Evolutionary conservation across 2,113 vertebrate species (phyloP).

Genomic region (Pontoporia blainvillei): DNA sequence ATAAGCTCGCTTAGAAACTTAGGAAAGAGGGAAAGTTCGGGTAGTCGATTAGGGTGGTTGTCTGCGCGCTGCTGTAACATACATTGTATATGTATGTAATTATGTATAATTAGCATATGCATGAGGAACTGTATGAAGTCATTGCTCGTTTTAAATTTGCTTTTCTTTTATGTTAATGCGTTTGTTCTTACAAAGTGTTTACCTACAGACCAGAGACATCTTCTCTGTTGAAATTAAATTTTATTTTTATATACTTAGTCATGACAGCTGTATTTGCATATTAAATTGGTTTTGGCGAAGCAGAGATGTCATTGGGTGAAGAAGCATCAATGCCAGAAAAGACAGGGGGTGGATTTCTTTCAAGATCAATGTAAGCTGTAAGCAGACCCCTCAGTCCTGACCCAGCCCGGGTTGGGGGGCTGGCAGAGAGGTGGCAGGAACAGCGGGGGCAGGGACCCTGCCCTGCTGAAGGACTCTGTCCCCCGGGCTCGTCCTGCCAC

Average conservation of each 20-base stretch:
- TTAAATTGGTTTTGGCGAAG: not conserved
- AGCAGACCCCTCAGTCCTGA: not conserved
- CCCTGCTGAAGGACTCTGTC: not conserved
- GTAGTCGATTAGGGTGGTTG: rapidly evolving
- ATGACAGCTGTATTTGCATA: not conserved
- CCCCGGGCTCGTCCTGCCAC: not conserved
- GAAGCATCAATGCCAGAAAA: not conserved
- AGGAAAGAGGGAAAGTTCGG: not conserved
- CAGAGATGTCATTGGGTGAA: not conserved
- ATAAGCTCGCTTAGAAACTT: not conserved
- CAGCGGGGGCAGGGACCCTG: no score
- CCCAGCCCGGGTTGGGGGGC: not conserved
- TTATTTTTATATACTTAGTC: not conserved
- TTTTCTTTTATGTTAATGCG: not conserved
- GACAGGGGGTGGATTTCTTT: not conserved
- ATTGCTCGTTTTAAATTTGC: not conserved
- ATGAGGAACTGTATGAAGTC: not conserved
- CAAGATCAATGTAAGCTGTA: not conserved
- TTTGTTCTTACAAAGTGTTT: not conserved
- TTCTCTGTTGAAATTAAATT: not conserved
- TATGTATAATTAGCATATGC: not conserved
- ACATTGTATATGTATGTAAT: not conserved
- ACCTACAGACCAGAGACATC: not conserved
- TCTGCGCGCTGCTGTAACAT: not conserved
- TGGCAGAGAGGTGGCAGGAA: not conserved